Base-by-base conservation (phyloP, 2,797 vertebrate species). In the Phataginus tricuspis region DNA sequence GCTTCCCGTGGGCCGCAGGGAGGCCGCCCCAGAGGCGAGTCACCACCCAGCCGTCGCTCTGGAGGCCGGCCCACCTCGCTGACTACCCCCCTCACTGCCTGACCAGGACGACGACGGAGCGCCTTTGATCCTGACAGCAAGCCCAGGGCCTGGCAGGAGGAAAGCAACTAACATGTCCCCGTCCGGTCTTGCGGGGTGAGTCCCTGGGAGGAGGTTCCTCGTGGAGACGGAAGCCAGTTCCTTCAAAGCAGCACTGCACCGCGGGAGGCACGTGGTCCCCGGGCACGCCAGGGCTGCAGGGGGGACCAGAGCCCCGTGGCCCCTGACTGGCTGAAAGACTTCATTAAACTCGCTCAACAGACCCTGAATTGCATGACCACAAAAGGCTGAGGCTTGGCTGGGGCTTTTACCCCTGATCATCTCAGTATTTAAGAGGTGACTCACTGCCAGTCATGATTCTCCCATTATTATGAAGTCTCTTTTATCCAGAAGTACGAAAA, bases 1-100 rank as follows among this genome's bases (percentile, higher is more conserved):
- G 9, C 45, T 66, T 69, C 66, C 68, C 39, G 27, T 7, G 21
- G 72, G 79, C n/a, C 39, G 1, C 69, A 79, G 42, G 55, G 31
- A 92, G 64, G 87, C 7, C 42, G 42, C 2, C 45, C 16, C 0
- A 14, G 45, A 90, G 71, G 45, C 49, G 19, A 31, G 74, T 57
- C n/a, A 0, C 49, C 55, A 15, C 42, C 91, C 11, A 45, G 59
- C 18, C 0, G 0, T 0, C 9, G 0, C 39, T 91, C 59, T 34
- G 42, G 42, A 45, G 42, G 42, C 42, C 45, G 1, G 45, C 45
- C 57, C 85, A 49, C 55, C 61, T 29, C 2, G 13, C 53, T 42
- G 42, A 0, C 0, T 21, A 27, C 14, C 23, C n/a, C 34, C 45
- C 75, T 85, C 49, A 53, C 74, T 5, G 66, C 90, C 89, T 90